A percentile compares a stretch with the other conserved stretches of the same genome.
These are phyloP conservation scores for Notothenia coriiceps DNA, from an alignment of 2,113 vertebrate genomes.

Conservation along the genomic window DNA sequence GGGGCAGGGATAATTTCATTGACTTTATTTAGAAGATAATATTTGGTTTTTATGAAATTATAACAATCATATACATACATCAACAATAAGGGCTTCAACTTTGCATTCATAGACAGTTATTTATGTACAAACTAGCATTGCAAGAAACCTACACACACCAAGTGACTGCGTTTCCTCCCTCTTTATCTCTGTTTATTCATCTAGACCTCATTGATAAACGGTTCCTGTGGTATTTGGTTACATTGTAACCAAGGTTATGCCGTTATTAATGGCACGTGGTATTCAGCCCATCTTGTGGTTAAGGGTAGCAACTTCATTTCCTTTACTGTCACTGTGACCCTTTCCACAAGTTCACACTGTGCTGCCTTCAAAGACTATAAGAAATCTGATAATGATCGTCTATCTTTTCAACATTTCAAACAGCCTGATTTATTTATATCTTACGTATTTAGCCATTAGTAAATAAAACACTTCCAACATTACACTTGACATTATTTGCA, in stretches of 20 bases:
- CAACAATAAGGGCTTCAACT: not conserved
- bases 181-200: constrained; percentile 32
- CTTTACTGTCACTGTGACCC: constrained; percentile 40
- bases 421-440: too few species aligned
- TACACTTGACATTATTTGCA: too few species aligned
- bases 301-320: constrained; percentile 34
- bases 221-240: constrained; percentile 46
- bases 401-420: not conserved
- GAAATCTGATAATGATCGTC: not conserved
- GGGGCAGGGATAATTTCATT: not conserved
- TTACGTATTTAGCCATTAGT: too few species aligned
- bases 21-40: constrained; percentile 1
- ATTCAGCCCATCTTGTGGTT: constrained; percentile 35
- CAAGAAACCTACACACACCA: not conserved
- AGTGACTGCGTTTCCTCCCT: too few species aligned
- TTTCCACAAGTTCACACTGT: constrained; percentile 30
- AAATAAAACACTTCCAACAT: too few species aligned
- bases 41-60: not conserved
- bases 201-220: constrained; percentile 27
- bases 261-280: constrained; percentile 28
- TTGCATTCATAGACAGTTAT: not conserved
- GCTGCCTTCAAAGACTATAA: constrained; percentile 30
- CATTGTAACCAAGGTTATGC: constrained; percentile 59
- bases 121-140: not conserved
- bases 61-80: not conserved